These are phyloP conservation scores for Spicauda simplicius DNA, from an alignment of 2,888 invertebrate species.

Conservation along the genomic window DNA sequence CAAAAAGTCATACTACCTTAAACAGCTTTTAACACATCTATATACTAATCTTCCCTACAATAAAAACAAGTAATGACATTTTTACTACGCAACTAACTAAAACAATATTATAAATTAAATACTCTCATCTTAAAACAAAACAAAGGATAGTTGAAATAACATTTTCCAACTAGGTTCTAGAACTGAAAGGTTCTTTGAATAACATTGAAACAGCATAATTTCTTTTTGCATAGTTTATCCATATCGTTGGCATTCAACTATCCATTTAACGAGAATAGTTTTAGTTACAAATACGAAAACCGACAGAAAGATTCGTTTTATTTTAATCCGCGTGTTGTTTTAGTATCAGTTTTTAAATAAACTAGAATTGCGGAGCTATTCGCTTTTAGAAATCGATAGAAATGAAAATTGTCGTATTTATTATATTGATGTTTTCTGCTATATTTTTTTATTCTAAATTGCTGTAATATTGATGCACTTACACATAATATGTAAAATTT, in stretches of 20 bases:
- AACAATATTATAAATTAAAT: no score
- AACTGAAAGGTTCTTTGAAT: no score
- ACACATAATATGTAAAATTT: no score
- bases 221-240: background rate
- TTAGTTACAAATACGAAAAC: slow-evolving; percentile 6
- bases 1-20: no score
- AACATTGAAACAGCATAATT: slow-evolving; percentile 6
- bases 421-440: background rate
- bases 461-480: no score
- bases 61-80: no score
- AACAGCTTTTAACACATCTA: no score
- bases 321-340: slow-evolving; percentile 19
- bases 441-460: background rate
- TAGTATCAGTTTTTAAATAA: slow-evolving; percentile 23
- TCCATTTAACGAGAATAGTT: slow-evolving; percentile 2
- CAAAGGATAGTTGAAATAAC: no score
- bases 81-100: no score
- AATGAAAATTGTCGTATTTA: background rate
- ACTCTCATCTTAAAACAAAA: no score
- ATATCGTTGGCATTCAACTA: background rate
- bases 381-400: slow-evolving; percentile 8
- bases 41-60: no score
- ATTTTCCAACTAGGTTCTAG: no score
- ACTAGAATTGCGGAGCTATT: slow-evolving; percentile 7
- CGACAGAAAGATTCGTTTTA: slow-evolving; percentile 2